These are phyloP conservation scores for Onychostruthus taczanowskii DNA, from an alignment of 2,113 vertebrate species.

Conservation along the genomic window DNA sequence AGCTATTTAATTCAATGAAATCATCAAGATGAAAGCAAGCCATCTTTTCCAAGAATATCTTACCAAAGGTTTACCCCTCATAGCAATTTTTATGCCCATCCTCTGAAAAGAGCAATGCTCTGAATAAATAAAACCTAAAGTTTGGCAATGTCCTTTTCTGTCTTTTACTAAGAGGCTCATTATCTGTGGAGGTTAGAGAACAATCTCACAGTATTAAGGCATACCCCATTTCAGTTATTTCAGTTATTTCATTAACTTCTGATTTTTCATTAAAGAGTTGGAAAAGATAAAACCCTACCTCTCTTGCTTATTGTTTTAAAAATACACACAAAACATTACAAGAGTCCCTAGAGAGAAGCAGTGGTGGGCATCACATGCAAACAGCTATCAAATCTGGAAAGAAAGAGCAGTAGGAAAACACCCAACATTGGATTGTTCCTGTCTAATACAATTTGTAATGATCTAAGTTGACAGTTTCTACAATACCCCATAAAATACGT, in stretches of 20 bases:
- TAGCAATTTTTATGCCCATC: not conserved
- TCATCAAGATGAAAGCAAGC: not conserved
- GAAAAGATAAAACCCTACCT: not conserved
- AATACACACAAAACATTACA: not conserved
- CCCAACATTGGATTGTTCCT: not conserved
- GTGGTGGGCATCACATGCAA: not conserved
- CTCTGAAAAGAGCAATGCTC: not conserved
- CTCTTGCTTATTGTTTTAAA: not conserved
- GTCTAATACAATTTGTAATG: not conserved
- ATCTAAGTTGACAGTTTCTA: not conserved
- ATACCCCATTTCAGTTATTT: not conserved
- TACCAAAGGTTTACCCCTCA: not conserved
- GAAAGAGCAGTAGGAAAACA: not conserved
- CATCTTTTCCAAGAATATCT: not conserved
- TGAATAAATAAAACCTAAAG: not conserved
- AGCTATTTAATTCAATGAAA: not conserved
- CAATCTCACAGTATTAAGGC: not conserved
- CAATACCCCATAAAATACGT: not conserved
- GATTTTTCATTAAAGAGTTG: not conserved
- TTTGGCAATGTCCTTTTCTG: not conserved
- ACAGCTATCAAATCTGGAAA: not conserved
- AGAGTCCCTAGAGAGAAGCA: not conserved
- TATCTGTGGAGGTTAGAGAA: not conserved
- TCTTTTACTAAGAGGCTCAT: not conserved
- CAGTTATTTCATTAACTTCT: not conserved